Base-by-base conservation (phyloP, 2,797 vertebrate genomes). In the Periparus ater region DNA sequence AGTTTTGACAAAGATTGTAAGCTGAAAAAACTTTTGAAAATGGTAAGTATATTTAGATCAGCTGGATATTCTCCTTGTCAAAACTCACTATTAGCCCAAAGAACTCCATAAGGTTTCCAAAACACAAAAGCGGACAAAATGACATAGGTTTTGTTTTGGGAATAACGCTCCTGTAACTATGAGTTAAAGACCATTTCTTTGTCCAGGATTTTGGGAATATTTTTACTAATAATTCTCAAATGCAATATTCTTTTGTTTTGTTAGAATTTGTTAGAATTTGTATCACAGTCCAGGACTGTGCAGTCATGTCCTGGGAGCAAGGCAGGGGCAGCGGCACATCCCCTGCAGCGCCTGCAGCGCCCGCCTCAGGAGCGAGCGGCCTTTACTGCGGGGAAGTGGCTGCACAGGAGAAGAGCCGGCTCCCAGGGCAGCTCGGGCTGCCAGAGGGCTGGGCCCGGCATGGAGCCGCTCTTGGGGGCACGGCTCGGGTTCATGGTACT, bases 401-500 rank as follows among this genome's bases (percentile, higher is more conserved):
- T 57, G 32, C 55, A 6, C n/a, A 16, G 55, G n/a, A 57, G n/a
- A 23, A 57, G n/a, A 23, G 55, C 14, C 7, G 9, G n/a, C 38
- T 25, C 55, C 22, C n/a, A 17, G 3, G 5, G 21, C 7, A n/a
- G n/a, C n/a, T 25, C 2, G n/a, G 32, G 10, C 9, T 25, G 14
- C 4, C n/a, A 7, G 14, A 34, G 22, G 22, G n/a, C 4, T 3
- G 3, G 6, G 15, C n/a, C n/a, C 11, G 55, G 55, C n/a, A 57
- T 1, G 3, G n/a, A 34, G 9, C 21, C 10, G 5, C 55, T 22
- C 10, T 11, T 7, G 55, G 32, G 22, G 23, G 17, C 22, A 3
- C 1, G 3, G 55, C 22, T 34, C 3, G 11, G 11, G 3, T 34
- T 13, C 22, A n/a, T 17, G 55, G n/a, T 2, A 5, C 54, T 55